These are phyloP conservation scores for Sphaeramia orbicularis DNA, from an alignment of 2,797 vertebrate genomes.

Conservation along the genomic window DNA sequence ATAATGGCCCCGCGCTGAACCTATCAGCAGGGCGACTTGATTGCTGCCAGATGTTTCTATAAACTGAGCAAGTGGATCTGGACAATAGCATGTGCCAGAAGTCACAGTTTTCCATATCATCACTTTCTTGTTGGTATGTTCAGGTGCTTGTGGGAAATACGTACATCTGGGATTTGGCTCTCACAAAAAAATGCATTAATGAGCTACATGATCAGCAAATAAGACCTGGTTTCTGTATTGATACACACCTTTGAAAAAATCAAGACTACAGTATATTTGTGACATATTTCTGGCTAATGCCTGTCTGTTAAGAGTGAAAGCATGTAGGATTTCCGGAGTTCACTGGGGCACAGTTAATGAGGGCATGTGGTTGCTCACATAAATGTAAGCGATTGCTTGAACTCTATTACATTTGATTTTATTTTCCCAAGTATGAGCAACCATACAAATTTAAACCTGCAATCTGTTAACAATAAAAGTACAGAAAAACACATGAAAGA, in stretches of 20 bases:
- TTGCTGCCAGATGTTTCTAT: conserved; percentile 37
- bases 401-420: background rate
- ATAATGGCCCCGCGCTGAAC: background rate
- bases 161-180: conserved; percentile 1
- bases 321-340: background rate
- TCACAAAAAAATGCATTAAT: conserved; percentile 10
- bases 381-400: background rate
- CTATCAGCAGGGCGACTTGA: conserved; percentile 7
- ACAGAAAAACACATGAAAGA: conserved; percentile 34
- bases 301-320: background rate
- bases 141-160: conserved; percentile 5
- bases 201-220: conserved; percentile 6
- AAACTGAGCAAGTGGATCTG: conserved; percentile 14
- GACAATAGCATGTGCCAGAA: background rate
- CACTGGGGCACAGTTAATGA: background rate
- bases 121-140: conserved; percentile 12
- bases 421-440: conserved; percentile 8
- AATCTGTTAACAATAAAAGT: conserved; percentile 14
- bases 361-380: background rate
- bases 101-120: background rate
- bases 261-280: background rate
- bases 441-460: conserved; percentile 6
- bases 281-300: conserved; percentile 6
- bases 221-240: background rate
- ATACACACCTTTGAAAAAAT: background rate